Evolutionary conservation across 2,797 vertebrate genomes (phyloP), one percentile per base, ranked within the genome.

Genomic region (Ciconia nigra): DNA sequence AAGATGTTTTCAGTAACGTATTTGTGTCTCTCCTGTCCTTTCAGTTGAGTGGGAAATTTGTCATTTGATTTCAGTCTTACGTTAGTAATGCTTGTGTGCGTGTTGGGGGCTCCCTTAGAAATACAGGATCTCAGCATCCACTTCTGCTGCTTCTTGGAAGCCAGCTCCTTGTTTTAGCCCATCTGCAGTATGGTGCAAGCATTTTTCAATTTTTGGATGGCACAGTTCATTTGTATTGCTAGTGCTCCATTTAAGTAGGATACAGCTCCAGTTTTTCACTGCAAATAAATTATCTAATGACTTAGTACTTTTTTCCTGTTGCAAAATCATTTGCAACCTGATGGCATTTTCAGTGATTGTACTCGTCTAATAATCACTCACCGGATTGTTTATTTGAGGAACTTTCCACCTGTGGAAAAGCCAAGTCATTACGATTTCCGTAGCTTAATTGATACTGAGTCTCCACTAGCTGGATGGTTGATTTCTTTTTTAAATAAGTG

Each of bases 211-310:
- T 71, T 92, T 83, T 79, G 72, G 69, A 51, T 71, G 69, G 86
- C 81, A 31, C 80, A 61, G 65, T 61, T 89, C 71, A 88, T 95
- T 87, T 83, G 49, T 93, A 46, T 80, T 66, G 58, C 42, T 58
- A 6, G 41, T 78, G 79, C 52, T 94, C 65, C 39, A 11, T 35
- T 0, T 19, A 66, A 78, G 66, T 49, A 41, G 62, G 87, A 47
- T 80, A 28, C 33, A 58, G 72, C 78, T 96, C 62, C 82, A 76
- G 1, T 82, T 93, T 91, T 88, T 70, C 87, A 39, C 82, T 89
- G 84, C 82, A 83, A 78, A 83, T 91, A 91, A 97, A 94, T 96
- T 83, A 92, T 47, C 84, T 91, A 83, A 95, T 89, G 87, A 83
- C 76, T 93, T 83, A 8, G 79, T 71, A 21, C 29, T 33, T 89